phyloP scores from a whole-genome alignment of 1,140 invertebrate species.

The Agrypnia vestita region DNA sequence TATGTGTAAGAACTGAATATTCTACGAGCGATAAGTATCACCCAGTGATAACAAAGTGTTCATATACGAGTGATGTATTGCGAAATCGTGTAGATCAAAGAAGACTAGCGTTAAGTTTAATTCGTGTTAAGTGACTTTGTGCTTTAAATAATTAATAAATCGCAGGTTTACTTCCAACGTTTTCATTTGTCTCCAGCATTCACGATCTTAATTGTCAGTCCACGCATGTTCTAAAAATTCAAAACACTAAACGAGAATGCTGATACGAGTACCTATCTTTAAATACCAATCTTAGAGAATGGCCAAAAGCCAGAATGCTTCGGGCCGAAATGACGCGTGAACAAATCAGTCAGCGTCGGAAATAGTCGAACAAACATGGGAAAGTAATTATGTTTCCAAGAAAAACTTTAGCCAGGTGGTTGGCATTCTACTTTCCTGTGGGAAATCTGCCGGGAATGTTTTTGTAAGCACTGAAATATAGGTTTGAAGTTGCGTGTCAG shows the following conservation, averaged over 20 bases:
- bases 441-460: conserved; percentile 17
- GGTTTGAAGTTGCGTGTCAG: background rate
- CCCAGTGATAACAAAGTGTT: too few species aligned
- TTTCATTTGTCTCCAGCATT: too few species aligned
- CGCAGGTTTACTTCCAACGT: too few species aligned
- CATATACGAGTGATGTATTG: too few species aligned
- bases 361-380: conserved; percentile 15
- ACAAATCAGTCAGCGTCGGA: conserved; percentile 19
- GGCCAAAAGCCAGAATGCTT: conserved; percentile 14
- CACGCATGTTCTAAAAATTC: too few species aligned
- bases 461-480: background rate
- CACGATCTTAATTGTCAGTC: too few species aligned
- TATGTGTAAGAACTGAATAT: too few species aligned
- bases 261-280: background rate
- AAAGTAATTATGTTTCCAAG: conserved; percentile 26
- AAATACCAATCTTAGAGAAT: background rate
- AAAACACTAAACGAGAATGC: background rate
- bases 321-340: conserved; percentile 19
- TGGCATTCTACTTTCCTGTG: conserved; percentile 8
- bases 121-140: too few species aligned
- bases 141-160: too few species aligned
- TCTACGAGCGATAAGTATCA: too few species aligned
- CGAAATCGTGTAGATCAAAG: too few species aligned
- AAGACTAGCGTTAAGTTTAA: too few species aligned
- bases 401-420: conserved; percentile 33